Evolutionary conservation across 2,888 invertebrate species (phyloP), one percentile per base, ranked within the genome.

Genomic region (Leptarthrus brevirostris): DNA sequence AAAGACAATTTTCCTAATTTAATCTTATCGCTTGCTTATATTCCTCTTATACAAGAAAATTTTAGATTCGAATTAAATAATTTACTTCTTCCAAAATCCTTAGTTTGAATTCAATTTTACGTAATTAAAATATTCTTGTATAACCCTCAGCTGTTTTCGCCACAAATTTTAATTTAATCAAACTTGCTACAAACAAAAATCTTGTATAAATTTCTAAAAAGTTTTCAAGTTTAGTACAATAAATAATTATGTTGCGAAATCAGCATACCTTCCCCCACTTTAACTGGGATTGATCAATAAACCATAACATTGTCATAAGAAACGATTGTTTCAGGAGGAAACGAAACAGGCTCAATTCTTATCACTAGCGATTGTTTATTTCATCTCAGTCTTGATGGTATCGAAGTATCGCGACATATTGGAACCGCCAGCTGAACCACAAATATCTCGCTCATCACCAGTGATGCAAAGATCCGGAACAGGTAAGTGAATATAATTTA

Each of bases 301-400:
- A 74, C 69, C 44, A 24, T 74, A 73, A 74, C 74, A 74, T 76
- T 76, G 70, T 76, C 74, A 74, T 74, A 76, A 77, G 76, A 77
- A 77, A 77, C 77, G 77, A 74, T 77, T 77, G 78, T 88, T 88
- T 40, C 88, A 98, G 98, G 98, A 99, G 89, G 99, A 99, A 88
- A 98, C 97, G 66, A 98, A 99, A 84, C 99, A 99, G 87, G 98
- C 99, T 2, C 98, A 99, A 88, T 99, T 99, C 89, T 89, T 99
- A 79, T 97, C 98, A 14, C 88, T 99, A 81, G 97, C 99, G 78
- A 98, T 98, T 83, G 98, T 99, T 75, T 99, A 99, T 88, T 98
- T 99, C 88, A 96, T 98, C 82, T 98, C 98, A 30, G 99, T 99
- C 79, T 88, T 99, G 83, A 99, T 99, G 99, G 99, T 99, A 78